Evolutionary conservation across 2,797 vertebrate species (phyloP).

Genomic region (Ispidina lecontei): DNA sequence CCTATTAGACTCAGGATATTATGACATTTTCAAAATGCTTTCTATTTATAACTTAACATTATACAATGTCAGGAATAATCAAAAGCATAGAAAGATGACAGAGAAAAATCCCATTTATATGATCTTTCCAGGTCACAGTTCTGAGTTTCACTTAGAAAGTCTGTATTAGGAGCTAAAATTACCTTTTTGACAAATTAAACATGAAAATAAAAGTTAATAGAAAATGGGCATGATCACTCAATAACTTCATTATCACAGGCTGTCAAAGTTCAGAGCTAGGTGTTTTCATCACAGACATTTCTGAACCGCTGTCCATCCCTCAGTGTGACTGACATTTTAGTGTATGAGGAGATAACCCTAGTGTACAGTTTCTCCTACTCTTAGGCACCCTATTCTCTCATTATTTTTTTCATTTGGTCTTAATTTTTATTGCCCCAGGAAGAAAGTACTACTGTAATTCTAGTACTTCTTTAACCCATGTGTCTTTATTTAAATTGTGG

Average conservation of each 20-base stretch:
- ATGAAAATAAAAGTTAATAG: not conserved
- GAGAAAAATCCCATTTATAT: slow-evolving; percentile 29
- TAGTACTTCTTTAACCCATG: not conserved
- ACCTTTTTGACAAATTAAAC: not conserved
- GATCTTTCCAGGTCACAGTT: slow-evolving; percentile 34
- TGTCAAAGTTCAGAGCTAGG: not conserved
- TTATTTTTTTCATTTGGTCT: not conserved
- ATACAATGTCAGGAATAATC: slow-evolving; percentile 44
- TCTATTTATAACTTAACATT: slow-evolving; percentile 62
- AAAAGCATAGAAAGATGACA: slow-evolving; percentile 31
- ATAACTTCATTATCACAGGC: not conserved
- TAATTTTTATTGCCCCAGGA: not conserved
- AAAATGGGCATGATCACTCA: not conserved
- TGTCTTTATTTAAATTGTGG: not conserved
- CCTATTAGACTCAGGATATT: slow-evolving; percentile 41
- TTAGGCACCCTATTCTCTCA: not conserved
- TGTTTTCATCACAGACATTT: not conserved
- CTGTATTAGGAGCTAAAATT: slow-evolving; percentile 2
- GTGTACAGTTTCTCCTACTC: not conserved
- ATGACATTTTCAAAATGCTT: slow-evolving; percentile 47
- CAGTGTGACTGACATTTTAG: not conserved
- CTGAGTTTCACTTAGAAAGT: slow-evolving; percentile 1
- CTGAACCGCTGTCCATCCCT: not conserved
- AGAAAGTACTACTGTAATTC: not conserved
- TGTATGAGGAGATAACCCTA: not conserved